Conservation (phyloP, 2,113 vertebrate genomes). For the Lagopus leucura region DNA sequence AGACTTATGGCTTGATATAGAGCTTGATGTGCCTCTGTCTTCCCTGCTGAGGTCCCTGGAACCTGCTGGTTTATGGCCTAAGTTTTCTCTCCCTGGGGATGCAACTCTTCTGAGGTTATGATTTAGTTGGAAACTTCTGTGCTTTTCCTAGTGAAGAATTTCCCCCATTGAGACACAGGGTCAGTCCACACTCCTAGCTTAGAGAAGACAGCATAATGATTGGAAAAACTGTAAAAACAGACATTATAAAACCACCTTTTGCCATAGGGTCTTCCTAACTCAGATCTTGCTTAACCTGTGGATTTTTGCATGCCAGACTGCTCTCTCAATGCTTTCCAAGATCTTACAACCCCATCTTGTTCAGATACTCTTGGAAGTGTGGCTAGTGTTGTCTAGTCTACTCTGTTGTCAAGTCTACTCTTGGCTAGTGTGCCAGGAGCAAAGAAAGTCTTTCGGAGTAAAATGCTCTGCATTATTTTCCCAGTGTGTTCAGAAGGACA, state of each 20-base stretch:
- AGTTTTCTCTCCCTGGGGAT: background rate
- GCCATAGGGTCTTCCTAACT: background rate
- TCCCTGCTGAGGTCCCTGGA: background rate
- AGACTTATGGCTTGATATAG: background rate
- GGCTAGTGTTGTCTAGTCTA: no score
- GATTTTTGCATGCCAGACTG: background rate
- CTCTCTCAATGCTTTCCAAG: background rate
- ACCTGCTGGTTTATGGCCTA: background rate
- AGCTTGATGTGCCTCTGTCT: background rate
- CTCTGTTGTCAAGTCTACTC: no score
- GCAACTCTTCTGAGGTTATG: background rate
- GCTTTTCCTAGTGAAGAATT: background rate
- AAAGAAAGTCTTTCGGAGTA: background rate
- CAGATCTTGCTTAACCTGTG: background rate
- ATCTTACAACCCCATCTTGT: background rate
- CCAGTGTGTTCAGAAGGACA: background rate
- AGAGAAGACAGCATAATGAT: background rate
- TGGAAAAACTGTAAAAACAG: background rate
- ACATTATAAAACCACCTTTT: background rate
- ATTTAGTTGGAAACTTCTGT: background rate
- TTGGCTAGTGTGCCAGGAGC: background rate
- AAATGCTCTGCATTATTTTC: background rate
- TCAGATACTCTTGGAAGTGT: background rate
- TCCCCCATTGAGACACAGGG: accelerated
- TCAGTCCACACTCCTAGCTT: background rate